phyloP scores from a whole-genome alignment of 92 coral and sea anemone genomes.

The Bergia puertoricense region DNA sequence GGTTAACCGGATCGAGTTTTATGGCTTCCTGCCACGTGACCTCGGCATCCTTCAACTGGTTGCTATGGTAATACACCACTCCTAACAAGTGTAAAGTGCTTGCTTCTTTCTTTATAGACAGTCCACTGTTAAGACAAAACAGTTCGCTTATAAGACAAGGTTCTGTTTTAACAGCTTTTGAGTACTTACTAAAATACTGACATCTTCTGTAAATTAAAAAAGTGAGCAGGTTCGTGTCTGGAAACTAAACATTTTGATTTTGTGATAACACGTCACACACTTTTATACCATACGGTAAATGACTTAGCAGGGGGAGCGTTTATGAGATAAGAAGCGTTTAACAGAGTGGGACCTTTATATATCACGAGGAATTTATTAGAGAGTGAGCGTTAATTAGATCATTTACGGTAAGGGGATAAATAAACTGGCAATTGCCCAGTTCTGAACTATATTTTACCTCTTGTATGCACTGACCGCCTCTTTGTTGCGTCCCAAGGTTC shows the following conservation, averaged over 20 bases:
- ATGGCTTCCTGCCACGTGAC: slow-evolving; percentile 79
- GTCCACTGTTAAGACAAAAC: slow-evolving; percentile 55
- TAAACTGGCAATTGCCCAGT: no score
- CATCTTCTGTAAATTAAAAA: background rate
- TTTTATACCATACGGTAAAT: no score
- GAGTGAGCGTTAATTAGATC: no score
- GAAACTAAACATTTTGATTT: background rate
- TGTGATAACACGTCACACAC: no score
- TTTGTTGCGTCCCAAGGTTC: slow-evolving; percentile 46
- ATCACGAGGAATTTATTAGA: no score
- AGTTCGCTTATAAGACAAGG: background rate
- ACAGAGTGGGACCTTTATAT: no score
- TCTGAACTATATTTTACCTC: slow-evolving; percentile 27
- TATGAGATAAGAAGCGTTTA: no score
- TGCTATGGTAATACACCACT: slow-evolving; percentile 69
- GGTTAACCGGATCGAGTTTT: slow-evolving; percentile 60
- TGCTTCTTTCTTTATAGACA: slow-evolving; percentile 72
- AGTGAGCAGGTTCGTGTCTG: no score
- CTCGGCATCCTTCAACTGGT: slow-evolving; percentile 74
- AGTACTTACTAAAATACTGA: no score
- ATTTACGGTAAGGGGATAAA: no score
- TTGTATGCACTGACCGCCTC: slow-evolving; percentile 69
- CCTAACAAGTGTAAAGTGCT: slow-evolving; percentile 78
- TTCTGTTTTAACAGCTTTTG: background rate
- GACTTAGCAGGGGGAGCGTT: no score